Evolutionary conservation across 2,797 vertebrate species (phyloP), one percentile per base, ranked within the genome.

Genomic region (Enteromius radiatus): DNA sequence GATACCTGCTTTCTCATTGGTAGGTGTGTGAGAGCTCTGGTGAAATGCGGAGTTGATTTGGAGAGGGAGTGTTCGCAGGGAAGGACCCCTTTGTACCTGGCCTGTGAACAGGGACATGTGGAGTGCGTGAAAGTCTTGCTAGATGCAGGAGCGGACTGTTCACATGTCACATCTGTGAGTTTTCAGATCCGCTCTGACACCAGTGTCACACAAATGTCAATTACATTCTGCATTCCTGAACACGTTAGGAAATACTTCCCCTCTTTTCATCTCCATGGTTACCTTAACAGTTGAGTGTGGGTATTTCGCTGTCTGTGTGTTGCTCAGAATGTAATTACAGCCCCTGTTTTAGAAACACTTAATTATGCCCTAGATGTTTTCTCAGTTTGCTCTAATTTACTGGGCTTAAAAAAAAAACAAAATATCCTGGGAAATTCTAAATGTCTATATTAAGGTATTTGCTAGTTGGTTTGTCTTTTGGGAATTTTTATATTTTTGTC

Each of bases 1-100:
- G 3, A 45, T 45, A 63, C 4, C 43, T 65, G 3, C 26, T 47
- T 49, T 67, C 61, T 36, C 2, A n/a, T 64, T 74, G 41, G 23
- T 89, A 99, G 98, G 92, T 97, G 96, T 92, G 94, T 96, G 92
- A 94, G 96, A 93, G 88, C 90, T 92, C 92, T 99, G 92, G 93
- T 97, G 91, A 87, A 93, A 89, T 94, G 94, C 80, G 93, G 94
- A 89, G 95, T 96, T 89, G 90, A 96, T 84, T 92, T 97, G 92
- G 95, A 97, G 86, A 88, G 89, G 36, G 89, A 89, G 89, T 94
- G 95, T 87, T 91, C 90, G 81, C 94, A 92, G 88, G 97, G 95
- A 84, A 95, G 95, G 90, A 97, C 96, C 68, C 91, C 96, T 85
- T 95, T 99, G 70, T 95, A 95, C 90, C 90, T 97, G 92, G 96